phyloP scores from a whole-genome alignment of 2,797 vertebrate genomes.

The Chloroceryle inda region DNA sequence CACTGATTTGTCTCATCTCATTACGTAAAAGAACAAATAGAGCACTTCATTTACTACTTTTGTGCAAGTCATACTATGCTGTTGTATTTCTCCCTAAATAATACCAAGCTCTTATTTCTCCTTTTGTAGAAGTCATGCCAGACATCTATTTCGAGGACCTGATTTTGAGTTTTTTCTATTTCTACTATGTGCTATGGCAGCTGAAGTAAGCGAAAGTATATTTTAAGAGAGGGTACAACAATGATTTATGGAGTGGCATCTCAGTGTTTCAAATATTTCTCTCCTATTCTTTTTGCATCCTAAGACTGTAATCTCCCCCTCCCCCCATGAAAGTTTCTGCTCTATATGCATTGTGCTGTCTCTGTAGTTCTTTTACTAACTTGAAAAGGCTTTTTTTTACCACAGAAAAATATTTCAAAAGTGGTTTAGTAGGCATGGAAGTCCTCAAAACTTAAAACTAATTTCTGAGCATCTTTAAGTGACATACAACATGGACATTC shows the following conservation, averaged over 20 bases:
- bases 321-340: background rate
- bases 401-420: background rate
- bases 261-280: background rate
- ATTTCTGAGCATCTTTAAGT: background rate
- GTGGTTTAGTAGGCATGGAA: background rate
- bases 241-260: background rate
- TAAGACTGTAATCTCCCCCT: background rate
- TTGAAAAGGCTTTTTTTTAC: background rate
- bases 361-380: background rate
- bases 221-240: background rate
- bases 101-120: background rate
- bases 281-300: background rate
- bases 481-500: slow-evolving; percentile 4
- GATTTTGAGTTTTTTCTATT: background rate
- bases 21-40: background rate
- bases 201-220: background rate
- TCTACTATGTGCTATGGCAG: background rate
- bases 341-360: background rate
- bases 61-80: background rate
- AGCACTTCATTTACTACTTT: background rate
- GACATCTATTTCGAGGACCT: background rate
- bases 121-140: background rate
- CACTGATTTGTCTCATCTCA: background rate
- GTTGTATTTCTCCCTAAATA: background rate
- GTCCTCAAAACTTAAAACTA: background rate